Conservation (phyloP, 2,113 vertebrate genomes). For the Saguinus midas region DNA sequence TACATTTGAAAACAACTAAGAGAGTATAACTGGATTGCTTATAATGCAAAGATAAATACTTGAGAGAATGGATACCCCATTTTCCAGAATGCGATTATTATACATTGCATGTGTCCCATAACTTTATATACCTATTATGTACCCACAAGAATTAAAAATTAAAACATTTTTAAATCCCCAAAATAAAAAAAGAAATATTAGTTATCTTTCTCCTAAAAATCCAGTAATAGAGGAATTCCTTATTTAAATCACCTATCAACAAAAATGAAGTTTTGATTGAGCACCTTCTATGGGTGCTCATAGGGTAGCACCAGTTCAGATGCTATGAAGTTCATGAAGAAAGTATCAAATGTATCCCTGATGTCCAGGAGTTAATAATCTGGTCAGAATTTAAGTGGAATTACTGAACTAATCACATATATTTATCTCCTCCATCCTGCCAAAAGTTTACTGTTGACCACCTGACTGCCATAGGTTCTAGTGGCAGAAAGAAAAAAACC, state of each 20-base stretch:
- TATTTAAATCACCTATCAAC: neutral
- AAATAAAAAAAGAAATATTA: neutral
- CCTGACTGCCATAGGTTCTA: neutral
- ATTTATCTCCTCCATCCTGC: neutral
- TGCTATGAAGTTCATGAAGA: neutral
- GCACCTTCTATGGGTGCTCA: neutral
- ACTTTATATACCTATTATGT: no score
- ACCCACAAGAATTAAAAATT: no score
- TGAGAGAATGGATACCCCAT: no score
- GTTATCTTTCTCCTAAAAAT: neutral
- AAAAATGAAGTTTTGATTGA: neutral
- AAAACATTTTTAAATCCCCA: no score
- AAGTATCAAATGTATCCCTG: neutral
- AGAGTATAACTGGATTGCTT: no score
- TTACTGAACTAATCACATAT: neutral
- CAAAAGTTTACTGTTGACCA: neutral
- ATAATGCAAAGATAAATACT: no score
- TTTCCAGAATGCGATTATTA: no score
- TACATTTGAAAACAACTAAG: no score
- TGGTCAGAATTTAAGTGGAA: neutral
- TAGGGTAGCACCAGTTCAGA: neutral
- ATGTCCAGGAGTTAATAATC: neutral
- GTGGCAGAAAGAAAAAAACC: neutral
- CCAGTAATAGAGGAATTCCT: neutral
- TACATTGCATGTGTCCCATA: no score